Conservation (phyloP, 2,113 vertebrate species). For the Mixornis gularis region DNA sequence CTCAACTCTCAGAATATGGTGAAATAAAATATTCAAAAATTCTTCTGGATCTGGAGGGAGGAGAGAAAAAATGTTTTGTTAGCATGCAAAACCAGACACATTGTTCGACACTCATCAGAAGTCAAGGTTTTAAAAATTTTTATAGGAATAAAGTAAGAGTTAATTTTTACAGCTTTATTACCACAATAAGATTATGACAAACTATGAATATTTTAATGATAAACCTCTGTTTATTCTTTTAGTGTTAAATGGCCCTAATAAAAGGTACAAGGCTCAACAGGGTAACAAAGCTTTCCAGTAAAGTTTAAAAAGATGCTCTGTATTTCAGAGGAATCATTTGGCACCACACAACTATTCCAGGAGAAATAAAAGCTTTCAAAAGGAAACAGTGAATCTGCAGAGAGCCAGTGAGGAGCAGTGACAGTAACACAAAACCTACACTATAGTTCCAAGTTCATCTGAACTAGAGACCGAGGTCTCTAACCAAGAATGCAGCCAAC, state of each 20-base stretch:
- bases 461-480: neutral
- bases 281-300: neutral
- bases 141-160: neutral
- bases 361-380: neutral
- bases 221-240: neutral
- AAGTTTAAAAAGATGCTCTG: neutral
- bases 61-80: neutral
- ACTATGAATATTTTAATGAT: neutral
- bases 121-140: neutral
- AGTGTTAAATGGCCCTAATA: neutral
- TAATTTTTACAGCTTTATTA: neutral
- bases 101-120: neutral
- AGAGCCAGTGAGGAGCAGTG: neutral
- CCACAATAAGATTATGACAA: neutral
- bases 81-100: neutral
- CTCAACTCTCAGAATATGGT: conserved; percentile 95
- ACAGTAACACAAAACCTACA: neutral
- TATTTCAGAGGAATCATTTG: neutral
- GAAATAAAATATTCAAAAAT: conserved; percentile 96
- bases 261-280: neutral
- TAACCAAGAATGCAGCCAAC: neutral
- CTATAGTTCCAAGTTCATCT: neutral
- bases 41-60: conserved; percentile 87
- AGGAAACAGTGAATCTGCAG: neutral
- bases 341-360: neutral